phyloP scores from a whole-genome alignment of 2,888 invertebrate genomes.

The Rhagophthalmus giganteus region DNA sequence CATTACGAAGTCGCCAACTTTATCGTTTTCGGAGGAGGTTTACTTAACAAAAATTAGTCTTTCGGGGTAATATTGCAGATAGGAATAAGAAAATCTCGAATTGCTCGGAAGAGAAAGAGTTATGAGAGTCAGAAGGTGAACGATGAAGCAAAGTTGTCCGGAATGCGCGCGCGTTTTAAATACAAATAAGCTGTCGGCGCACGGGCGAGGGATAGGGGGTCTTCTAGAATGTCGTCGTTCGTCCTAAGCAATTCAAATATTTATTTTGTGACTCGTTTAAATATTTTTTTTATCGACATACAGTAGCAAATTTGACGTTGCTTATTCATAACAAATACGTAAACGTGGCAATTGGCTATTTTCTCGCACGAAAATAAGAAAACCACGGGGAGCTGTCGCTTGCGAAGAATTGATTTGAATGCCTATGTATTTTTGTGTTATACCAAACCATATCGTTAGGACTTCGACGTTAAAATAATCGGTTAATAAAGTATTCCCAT shows the following conservation, averaged over 20 bases:
- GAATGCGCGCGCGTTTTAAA: slow-evolving; percentile 22
- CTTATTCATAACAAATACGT: too few relatives aligned
- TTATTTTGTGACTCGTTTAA: slow-evolving; percentile 16
- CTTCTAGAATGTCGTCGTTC: slow-evolving; percentile 2
- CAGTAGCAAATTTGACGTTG: too few relatives aligned
- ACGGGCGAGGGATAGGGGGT: too few relatives aligned
- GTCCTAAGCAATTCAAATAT: slow-evolving; percentile 14
- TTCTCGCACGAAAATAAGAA: too few relatives aligned
- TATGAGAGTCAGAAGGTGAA: slow-evolving; percentile 4
- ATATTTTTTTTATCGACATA: slow-evolving; percentile 1
- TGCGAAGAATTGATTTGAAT: too few relatives aligned
- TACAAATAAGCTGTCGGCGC: slow-evolving; percentile 22
- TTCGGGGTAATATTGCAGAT: slow-evolving; percentile 5
- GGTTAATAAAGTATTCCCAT: too few relatives aligned
- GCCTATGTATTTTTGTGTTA: too few relatives aligned
- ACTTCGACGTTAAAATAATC: too few relatives aligned
- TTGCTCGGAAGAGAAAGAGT: not conserved
- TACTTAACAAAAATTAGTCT: slow-evolving; percentile 19
- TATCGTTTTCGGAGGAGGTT: slow-evolving; percentile 11
- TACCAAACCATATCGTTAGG: too few relatives aligned
- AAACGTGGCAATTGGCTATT: not conserved
- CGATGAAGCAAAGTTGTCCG: slow-evolving; percentile 7
- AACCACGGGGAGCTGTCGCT: too few relatives aligned
- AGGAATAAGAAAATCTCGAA: not conserved
- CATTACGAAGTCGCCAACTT: slow-evolving; percentile 12